Evolutionary conservation across 2,797 vertebrate genomes (phyloP).

Genomic region (Carcharodon carcharias): DNA sequence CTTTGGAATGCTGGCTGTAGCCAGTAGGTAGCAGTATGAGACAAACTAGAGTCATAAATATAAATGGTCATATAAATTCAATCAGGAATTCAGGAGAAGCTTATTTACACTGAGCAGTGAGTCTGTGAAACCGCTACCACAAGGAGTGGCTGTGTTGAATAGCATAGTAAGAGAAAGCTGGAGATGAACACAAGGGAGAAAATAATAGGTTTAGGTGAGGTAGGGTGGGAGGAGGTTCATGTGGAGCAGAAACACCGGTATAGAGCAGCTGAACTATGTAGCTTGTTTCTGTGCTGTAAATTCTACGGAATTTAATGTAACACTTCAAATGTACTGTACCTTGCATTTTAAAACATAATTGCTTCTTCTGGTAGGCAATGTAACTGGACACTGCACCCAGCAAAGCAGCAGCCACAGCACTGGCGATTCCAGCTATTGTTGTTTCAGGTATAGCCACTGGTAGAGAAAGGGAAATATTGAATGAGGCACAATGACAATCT

Average conservation of each 20-base stretch:
- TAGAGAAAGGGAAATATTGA: neutral
- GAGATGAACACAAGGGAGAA: neutral
- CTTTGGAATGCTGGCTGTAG: neutral
- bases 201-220: neutral
- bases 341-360: slow-evolving; percentile 89
- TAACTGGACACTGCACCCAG: slow-evolving; percentile 82
- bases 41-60: neutral
- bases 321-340: slow-evolving; percentile 54
- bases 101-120: neutral
- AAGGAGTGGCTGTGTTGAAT: neutral
- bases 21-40: neutral
- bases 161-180: neutral
- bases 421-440: slow-evolving; percentile 81
- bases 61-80: neutral
- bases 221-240: neutral
- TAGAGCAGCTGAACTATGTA: neutral
- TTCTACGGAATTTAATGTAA: neutral
- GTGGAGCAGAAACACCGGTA: neutral
- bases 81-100: neutral
- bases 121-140: neutral
- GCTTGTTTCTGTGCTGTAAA: too few relatives aligned
- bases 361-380: slow-evolving; percentile 96
- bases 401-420: slow-evolving; percentile 79
- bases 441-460: neutral
- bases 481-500: neutral